Percentiles rank a stretch among this genome's conserved stretches.
These are phyloP conservation scores for Proales similis DNA, from an alignment of 1,140 invertebrate species.

Conservation along the genomic window DNA sequence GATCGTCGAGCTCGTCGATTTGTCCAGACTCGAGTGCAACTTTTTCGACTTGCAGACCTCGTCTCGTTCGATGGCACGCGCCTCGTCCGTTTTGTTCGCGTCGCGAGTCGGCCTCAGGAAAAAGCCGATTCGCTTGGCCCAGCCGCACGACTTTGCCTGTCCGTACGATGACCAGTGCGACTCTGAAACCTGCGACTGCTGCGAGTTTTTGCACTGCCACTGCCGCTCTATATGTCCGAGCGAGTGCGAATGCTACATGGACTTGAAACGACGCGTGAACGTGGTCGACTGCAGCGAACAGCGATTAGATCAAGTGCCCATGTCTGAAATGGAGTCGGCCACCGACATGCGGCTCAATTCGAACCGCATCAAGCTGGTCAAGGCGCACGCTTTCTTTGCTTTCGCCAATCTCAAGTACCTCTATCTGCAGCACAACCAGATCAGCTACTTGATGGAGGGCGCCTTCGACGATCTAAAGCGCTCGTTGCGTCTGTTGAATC, in stretches of 20 bases:
- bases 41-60: conserved; percentile 29
- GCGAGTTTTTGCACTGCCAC: conserved; percentile 30
- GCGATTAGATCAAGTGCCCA: conserved; percentile 3
- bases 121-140: neutral
- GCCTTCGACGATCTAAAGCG: conserved; percentile 19
- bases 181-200: conserved; percentile 13
- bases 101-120: neutral
- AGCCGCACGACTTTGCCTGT: conserved; percentile 3
- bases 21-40: neutral
- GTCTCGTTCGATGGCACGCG: too few species aligned
- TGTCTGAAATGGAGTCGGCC: conserved; percentile 2
- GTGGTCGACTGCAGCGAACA: conserved; percentile 9
- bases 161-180: conserved; percentile 19
- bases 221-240: conserved; percentile 28
- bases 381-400: conserved; percentile 14
- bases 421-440: conserved; percentile 23
- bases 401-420: conserved; percentile 25
- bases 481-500: conserved; percentile 1
- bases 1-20: neutral
- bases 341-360: conserved; percentile 30
- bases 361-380: conserved; percentile 11
- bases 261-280: neutral
- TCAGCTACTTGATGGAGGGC: conserved; percentile 1
- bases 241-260: conserved; percentile 23
- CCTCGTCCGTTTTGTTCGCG: too few species aligned